Base-by-base conservation (phyloP, 2,113 vertebrate species). In the Conger conger region DNA sequence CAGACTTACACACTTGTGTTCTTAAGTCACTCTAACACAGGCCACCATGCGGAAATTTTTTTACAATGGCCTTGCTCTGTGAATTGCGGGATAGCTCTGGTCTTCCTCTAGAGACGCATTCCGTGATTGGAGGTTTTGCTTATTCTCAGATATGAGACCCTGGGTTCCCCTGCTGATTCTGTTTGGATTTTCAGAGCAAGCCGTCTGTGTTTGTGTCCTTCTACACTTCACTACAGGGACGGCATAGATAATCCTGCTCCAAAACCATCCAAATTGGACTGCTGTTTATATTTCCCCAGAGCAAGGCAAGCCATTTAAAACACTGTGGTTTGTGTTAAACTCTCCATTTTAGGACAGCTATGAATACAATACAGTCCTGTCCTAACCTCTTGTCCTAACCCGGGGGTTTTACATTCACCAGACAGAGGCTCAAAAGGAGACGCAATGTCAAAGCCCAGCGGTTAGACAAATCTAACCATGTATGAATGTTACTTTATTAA, bases 401-500 rank as follows among this genome's bases (percentile, higher is more conserved):
- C 13, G 37, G 83, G 92, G 88, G 88, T 88, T 90, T 89, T 90
- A 89, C 87, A 78, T 88, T 87, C 89, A 89, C 89, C 89, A 82
- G 92, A 91, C 91, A 88, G 89, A 83, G 91, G 89, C 91, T 83
- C 37, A 60, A 79, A 89, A 88, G 91, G 86, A 87, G 86, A 87
- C 90, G 92, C 90, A 81, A 88, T 92, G 90, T 90, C 18, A 77
- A 86, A 86, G 87, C 92, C 91, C 90, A 80, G 88, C 91, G 91
- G 93, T 91, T 89, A 93, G 89, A 89, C 86, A 91, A 92, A 93
- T 82, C 86, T 92, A 92, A 85, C 94, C 93, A 92, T 93, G 94
- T 92, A 91, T 93, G 89, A 95, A 93, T 87, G 92, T 93, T 91
- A 89, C 91, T 92, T 88, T 93, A 91, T 91, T 93, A 89, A 92